These are phyloP conservation scores for Halcyon badia DNA, from an alignment of 2,797 vertebrate species.

Conservation along the genomic window DNA sequence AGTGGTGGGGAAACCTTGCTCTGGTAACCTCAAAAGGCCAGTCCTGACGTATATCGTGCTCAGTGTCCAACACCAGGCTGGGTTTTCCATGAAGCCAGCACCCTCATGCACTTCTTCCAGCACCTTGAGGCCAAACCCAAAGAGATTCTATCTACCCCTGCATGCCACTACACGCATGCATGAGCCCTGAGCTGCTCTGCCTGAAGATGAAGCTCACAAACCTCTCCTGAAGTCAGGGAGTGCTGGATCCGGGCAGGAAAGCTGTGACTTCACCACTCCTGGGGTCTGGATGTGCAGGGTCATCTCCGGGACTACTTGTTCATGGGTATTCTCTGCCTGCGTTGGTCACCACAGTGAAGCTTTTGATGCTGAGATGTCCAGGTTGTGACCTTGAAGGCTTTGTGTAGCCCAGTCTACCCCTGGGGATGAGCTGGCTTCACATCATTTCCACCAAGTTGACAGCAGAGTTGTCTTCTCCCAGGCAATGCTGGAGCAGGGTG, in stretches of 20 bases:
- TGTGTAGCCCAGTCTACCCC: fast-evolving
- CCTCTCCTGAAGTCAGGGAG: neutral
- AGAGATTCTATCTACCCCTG: neutral
- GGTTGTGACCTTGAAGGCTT: fast-evolving
- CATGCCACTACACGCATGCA: neutral
- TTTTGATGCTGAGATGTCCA: fast-evolving
- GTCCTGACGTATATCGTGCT: neutral
- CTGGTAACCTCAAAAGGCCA: neutral
- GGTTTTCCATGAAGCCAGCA: neutral
- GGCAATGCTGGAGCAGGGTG: neutral
- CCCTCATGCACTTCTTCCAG: neutral
- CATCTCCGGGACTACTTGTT: fast-evolving
- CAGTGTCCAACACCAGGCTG: neutral
- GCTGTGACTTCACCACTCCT: fast-evolving
- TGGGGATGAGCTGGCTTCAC: neutral
- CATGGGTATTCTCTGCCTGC: neutral
- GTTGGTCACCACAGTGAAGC: fast-evolving
- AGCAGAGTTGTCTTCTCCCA: neutral
- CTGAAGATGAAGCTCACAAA: neutral
- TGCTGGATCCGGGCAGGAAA: neutral
- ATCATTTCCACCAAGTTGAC: neutral
- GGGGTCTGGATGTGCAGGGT: neutral
- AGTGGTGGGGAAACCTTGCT: neutral
- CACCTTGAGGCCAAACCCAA: neutral
- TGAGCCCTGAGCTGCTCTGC: neutral